phyloP scores from a whole-genome alignment of 1,140 invertebrate species.

The Eulimnadia texana region DNA sequence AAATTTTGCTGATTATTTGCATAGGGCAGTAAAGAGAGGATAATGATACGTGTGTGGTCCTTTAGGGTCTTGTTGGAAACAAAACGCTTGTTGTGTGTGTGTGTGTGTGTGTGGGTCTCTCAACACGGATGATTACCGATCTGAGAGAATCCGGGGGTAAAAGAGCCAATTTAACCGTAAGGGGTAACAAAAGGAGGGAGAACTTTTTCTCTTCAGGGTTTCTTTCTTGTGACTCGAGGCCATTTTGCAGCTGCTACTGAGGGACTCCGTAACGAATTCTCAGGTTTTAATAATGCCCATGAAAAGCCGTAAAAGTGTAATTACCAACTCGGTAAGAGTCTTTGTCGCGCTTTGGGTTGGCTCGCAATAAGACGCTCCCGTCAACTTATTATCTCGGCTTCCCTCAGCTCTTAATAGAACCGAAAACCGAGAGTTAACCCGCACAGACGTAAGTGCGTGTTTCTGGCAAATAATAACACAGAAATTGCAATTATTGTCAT shows the following conservation, averaged over 20 bases:
- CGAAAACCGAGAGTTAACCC: not conserved
- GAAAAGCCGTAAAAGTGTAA: too few species aligned
- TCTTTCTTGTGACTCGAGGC: not conserved
- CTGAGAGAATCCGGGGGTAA: not conserved
- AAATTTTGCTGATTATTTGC: not conserved
- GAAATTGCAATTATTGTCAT: not conserved
- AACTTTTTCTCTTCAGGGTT: not conserved
- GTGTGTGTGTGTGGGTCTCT: too few species aligned
- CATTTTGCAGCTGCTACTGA: too few species aligned
- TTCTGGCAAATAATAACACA: not conserved
- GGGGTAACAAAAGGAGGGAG: not conserved
- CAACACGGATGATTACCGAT: not conserved
- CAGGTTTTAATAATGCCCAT: too few species aligned
- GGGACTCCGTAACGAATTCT: too few species aligned
- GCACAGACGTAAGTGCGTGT: not conserved
- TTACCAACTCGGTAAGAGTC: too few species aligned
- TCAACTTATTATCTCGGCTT: not conserved
- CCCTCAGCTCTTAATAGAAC: not conserved
- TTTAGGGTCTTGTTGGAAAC: not conserved
- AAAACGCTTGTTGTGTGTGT: not conserved
- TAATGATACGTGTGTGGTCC: not conserved
- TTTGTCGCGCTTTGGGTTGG: too few species aligned
- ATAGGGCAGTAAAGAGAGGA: not conserved
- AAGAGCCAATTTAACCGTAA: not conserved
- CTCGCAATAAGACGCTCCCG: too few species aligned